Conservation (phyloP, 2,888 invertebrate species). For the Fragum fragum region DNA sequence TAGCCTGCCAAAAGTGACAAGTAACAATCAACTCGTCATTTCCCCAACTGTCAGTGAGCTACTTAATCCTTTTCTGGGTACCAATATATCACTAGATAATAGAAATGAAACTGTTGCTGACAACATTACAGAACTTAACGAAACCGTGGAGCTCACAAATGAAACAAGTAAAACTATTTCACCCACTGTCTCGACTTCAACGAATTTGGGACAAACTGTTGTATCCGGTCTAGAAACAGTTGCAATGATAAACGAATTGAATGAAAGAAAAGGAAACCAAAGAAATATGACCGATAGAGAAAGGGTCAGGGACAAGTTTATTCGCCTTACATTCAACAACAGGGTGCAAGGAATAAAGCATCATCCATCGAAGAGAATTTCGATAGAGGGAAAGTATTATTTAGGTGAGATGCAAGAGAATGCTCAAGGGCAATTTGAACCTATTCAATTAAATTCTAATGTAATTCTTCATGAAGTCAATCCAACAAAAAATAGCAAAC, state of each 20-base stretch:
- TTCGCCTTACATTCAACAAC: background rate
- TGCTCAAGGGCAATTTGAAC: conserved; percentile 33
- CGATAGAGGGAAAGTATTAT: conserved; percentile 44
- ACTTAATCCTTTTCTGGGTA: conserved; percentile 24
- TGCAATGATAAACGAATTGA: background rate
- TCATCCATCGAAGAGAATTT: background rate
- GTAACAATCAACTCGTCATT: conserved; percentile 15
- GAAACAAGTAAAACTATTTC: background rate
- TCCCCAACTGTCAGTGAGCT: conserved; percentile 2
- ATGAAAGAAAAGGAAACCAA: background rate
- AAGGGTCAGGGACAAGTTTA: background rate
- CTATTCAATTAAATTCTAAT: conserved; percentile 26
- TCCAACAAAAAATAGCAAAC: background rate
- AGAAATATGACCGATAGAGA: conserved; percentile 5
- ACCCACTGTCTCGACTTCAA: background rate
- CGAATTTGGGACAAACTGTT: conserved; percentile 1
- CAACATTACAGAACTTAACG: background rate
- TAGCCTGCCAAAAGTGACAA: background rate
- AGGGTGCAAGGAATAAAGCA: conserved; percentile 3
- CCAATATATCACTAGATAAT: conserved; percentile 2
- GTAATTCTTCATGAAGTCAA: background rate
- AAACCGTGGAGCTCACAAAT: background rate
- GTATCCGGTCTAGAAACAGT: background rate
- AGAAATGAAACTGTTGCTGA: background rate
- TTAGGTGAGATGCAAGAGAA: conserved; percentile 40